These are phyloP conservation scores for Falcaria lacertinaria DNA, from an alignment of 2,888 invertebrate genomes.

Conservation along the genomic window DNA sequence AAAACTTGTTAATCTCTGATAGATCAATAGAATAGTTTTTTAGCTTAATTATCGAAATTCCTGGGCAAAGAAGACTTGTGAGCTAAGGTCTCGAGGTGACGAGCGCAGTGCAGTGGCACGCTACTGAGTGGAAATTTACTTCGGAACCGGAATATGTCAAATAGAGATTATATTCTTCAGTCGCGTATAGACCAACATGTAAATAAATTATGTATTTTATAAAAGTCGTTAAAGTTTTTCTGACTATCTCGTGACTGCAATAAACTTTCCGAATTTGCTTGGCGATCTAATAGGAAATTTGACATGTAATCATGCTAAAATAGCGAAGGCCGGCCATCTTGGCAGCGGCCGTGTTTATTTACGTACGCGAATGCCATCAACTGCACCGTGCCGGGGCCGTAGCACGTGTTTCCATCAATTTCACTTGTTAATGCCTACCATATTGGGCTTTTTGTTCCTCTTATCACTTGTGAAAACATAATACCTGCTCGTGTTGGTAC, in stretches of 20 bases:
- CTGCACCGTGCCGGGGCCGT: slow-evolving; percentile 57
- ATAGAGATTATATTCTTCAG: too few relatives aligned
- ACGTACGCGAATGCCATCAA: slow-evolving; percentile 70
- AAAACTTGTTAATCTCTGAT: too few relatives aligned
- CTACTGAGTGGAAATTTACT: too few relatives aligned
- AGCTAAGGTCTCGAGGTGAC: too few relatives aligned
- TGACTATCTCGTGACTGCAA: slow-evolving; percentile 11
- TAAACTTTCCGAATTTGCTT: slow-evolving; percentile 33
- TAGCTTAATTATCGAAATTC: too few relatives aligned
- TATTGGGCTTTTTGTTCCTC: neutral
- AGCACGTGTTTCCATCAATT: slow-evolving; percentile 64
- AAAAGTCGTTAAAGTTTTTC: slow-evolving; percentile 7
- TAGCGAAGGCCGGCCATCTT: slow-evolving; percentile 76
- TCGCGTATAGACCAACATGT: too few relatives aligned
- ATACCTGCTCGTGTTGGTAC: neutral
- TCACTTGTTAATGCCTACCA: slow-evolving; percentile 20
- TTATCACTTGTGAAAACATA: neutral
- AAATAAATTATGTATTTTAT: too few relatives aligned
- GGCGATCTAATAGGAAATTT: slow-evolving; percentile 49
- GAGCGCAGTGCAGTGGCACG: too few relatives aligned
- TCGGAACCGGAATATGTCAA: too few relatives aligned
- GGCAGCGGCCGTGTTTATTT: slow-evolving; percentile 74
- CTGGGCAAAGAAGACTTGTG: too few relatives aligned
- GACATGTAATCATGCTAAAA: slow-evolving; percentile 58
- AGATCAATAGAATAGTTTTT: too few relatives aligned